A percentile compares a stretch with the other conserved stretches of the same genome.
Conservation (phyloP, 1,140 invertebrate species). For the Chrysopa pallens region DNA sequence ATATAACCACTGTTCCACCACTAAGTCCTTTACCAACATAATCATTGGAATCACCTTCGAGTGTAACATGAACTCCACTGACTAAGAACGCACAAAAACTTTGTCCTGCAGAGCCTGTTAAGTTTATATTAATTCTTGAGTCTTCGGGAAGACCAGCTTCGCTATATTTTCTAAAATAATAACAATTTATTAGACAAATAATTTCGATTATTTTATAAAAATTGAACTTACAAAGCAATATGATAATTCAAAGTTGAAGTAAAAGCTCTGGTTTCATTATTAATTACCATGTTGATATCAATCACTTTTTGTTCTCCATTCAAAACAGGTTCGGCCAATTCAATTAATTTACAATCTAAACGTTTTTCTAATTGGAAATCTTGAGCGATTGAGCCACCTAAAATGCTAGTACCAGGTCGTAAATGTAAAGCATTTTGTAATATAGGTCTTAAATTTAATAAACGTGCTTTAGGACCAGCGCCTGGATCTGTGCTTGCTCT, state of each 20-base stretch:
- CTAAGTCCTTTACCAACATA: constrained; percentile 90
- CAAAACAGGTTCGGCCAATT: constrained; percentile 52
- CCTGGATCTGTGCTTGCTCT: constrained; percentile 38
- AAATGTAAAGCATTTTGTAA: constrained; percentile 79
- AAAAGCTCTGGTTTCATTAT: constrained; percentile 86
- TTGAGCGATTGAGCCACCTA: constrained; percentile 71
- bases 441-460: constrained; percentile 70
- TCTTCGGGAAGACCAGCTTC: constrained; percentile 72
- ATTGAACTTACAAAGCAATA: constrained; percentile 61
- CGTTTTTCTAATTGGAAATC: constrained; percentile 86
- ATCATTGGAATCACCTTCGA: constrained; percentile 97
- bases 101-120: constrained; percentile 93
- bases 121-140: constrained; percentile 66
- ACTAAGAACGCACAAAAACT: constrained; percentile 97
- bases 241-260: constrained; percentile 86
- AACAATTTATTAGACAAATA: neutral
- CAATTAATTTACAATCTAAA: constrained; percentile 70
- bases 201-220: neutral
- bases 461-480: constrained; percentile 58
- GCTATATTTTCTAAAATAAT: constrained; percentile 55
- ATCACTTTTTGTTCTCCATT: constrained; percentile 47
- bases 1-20: constrained; percentile 86
- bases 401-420: constrained; percentile 75
- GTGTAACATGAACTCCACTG: constrained; percentile 70
- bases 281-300: constrained; percentile 63